Base-by-base conservation (phyloP, 1,140 invertebrate species). In the Asobara japonica region DNA sequence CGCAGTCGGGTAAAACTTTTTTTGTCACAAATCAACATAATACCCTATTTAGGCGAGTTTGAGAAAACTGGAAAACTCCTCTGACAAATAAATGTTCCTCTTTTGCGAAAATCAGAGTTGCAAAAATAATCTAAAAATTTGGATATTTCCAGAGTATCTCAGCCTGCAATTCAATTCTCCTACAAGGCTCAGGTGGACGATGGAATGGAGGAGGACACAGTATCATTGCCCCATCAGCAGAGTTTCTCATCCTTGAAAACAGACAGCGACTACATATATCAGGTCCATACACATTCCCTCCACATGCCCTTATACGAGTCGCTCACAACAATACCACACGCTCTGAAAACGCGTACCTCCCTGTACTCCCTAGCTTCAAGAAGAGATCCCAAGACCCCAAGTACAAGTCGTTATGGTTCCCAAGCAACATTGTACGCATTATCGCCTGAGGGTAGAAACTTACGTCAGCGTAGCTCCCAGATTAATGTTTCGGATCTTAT, bases 151-250 rank as follows among this genome's bases (percentile, higher is more conserved):
- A 95, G 94, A 78, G 90, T 92, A 8, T 90, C 92, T 4, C 92
- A 93, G 80, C 92, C 93, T 27, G 91, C 91, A 76, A 92, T 95
- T 79, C 91, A 92, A 88, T 94, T 95, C 86, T 94, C 93, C 18
- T 95, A 95, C 84, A 94, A 94, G 86, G 90, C 92, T 48, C 94
- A 95, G 82, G 91, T 94, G 79, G 93, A 95, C 82, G 93, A 95
- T 81, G 89, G 90, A 6, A 89, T 92, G 84, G 93, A 94, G 75
- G 93, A 94, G 76, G 93, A 94, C 76, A 93, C 91, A 66, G 92
- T 94, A 1, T 94, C 92, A 10, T 84, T 94, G 80, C 93, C 93
- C 1, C 93, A 94, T 80, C 93, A 94, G 81, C 91, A 93, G 76
- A 93, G 91, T 74, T 93, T 93, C 80, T 93, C 92, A 61, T 93